Evolutionary conservation across 2,888 invertebrate genomes (phyloP).

Genomic region (Linyphia triangularis): DNA sequence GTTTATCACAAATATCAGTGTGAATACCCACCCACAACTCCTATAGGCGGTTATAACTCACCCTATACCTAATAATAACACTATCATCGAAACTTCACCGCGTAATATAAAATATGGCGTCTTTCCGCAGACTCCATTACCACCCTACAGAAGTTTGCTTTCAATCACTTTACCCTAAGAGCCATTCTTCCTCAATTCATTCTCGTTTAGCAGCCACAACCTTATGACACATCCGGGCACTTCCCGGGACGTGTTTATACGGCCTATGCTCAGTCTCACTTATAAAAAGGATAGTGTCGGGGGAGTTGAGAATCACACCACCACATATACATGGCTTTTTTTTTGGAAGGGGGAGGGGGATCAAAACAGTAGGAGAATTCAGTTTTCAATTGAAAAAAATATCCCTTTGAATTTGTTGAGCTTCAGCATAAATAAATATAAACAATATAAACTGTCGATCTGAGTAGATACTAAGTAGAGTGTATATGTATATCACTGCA

Average conservation of each 20-base stretch:
- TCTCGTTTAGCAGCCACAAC: constrained; percentile 44
- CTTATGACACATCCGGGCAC: neutral
- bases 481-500: too few species aligned
- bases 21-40: neutral
- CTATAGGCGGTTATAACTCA: neutral
- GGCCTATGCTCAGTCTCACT: neutral
- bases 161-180: constrained; percentile 48
- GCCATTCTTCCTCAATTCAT: constrained; percentile 51
- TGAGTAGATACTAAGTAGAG: too few species aligned
- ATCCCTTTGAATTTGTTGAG: too few species aligned
- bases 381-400: too few species aligned
- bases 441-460: too few species aligned
- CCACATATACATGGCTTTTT: too few species aligned
- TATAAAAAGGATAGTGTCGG: neutral
- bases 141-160: constrained; percentile 66
- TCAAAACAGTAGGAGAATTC: too few species aligned
- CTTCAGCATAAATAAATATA: too few species aligned
- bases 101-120: constrained; percentile 57
- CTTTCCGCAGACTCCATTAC: constrained; percentile 51
- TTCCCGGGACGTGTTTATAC: neutral
- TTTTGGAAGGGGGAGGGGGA: too few species aligned
- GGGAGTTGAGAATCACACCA: too few species aligned
- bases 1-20: neutral
- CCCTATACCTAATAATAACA: constrained; percentile 9
- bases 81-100: neutral